Evolutionary conservation across 92 coral and sea anemone species (phyloP), one percentile per base, ranked within the genome.

Genomic region (Scolanthus callimorphus): DNA sequence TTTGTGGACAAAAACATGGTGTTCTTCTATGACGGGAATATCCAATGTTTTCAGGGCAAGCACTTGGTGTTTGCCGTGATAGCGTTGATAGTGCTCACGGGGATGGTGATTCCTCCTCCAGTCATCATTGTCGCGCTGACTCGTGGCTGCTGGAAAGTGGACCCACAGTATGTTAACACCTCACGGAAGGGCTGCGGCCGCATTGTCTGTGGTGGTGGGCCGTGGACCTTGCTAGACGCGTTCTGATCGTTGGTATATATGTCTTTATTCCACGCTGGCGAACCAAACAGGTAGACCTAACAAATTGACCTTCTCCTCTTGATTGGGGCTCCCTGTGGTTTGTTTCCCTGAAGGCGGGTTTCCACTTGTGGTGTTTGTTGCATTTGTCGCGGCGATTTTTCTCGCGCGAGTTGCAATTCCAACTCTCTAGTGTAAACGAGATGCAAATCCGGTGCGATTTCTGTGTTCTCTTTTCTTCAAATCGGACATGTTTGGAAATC

Each of bases 161-260:
- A 90, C 48, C 99, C 99, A 0, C 99, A 94, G 69, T 94, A 94
- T 29, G 56, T 89, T 11, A 87, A 79, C 31, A 94, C 99, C 70
- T 94, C 4, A 89, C 94, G 0, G 88, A 72, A 17, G 91, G 96
- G 9, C 78, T 94, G 29, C 85, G 83, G 38, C 52, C 52, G 22
- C 67, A 66, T 2, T 89, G 90, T 61, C 62, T 51, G 39, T 89
- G 96, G 96, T 94, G 99, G 99, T 94, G 99, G 99, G 84, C 90
- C 13, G 94, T 81, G 69, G 99, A 94, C 30, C 83, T 94, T 37
- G 74, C 65, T 17, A 57, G 99, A 3, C 90, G 99, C 19, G 69
- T 94, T 17, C 67, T 94, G 17, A 65, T 94, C 11, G 65, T 89
- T 48, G 85, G 79, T 22, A 74, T 78, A 45, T 90, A 69, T 34